phyloP scores from a whole-genome alignment of 1,140 invertebrate species.

The Neodiprion virginianus region DNA sequence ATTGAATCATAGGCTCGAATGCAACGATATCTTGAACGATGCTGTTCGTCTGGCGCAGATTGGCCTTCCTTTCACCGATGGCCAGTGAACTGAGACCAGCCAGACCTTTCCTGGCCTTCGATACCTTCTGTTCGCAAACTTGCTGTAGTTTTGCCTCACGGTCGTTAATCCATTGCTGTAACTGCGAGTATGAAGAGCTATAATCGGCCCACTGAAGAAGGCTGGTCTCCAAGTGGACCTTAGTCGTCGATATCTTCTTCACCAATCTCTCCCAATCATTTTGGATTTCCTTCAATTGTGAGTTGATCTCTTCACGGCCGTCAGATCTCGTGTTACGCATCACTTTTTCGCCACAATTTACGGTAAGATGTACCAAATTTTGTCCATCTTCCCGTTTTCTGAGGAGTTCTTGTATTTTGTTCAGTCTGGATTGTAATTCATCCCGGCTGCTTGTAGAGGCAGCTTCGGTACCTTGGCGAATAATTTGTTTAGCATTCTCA shows the following conservation, averaged over 20 bases:
- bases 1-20: slow-evolving; percentile 95
- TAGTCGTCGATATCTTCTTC: slow-evolving; percentile 90
- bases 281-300: slow-evolving; percentile 89
- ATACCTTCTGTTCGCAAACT: slow-evolving; percentile 86
- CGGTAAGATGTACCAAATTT: slow-evolving; percentile 85
- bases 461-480: slow-evolving; percentile 80
- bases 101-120: slow-evolving; percentile 76
- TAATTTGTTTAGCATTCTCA: slow-evolving; percentile 82
- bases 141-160: slow-evolving; percentile 93
- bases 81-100: slow-evolving; percentile 79
- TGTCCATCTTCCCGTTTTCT: slow-evolving; percentile 90
- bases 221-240: slow-evolving; percentile 91
- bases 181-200: slow-evolving; percentile 87
- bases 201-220: slow-evolving; percentile 96
- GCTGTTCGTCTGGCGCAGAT: slow-evolving; percentile 88
- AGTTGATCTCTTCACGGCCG: slow-evolving; percentile 87
- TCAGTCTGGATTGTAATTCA: slow-evolving; percentile 80
- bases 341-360: slow-evolving; percentile 93
- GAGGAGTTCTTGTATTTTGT: slow-evolving; percentile 83
- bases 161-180: slow-evolving; percentile 95
- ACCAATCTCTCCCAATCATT: slow-evolving; percentile 92
- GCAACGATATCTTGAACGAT: slow-evolving; percentile 94
- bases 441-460: slow-evolving; percentile 83
- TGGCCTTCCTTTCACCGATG: slow-evolving; percentile 85
- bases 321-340: slow-evolving; percentile 86